These are phyloP conservation scores for Cheilosia vernalis DNA, from an alignment of 2,888 invertebrate genomes.

Conservation along the genomic window DNA sequence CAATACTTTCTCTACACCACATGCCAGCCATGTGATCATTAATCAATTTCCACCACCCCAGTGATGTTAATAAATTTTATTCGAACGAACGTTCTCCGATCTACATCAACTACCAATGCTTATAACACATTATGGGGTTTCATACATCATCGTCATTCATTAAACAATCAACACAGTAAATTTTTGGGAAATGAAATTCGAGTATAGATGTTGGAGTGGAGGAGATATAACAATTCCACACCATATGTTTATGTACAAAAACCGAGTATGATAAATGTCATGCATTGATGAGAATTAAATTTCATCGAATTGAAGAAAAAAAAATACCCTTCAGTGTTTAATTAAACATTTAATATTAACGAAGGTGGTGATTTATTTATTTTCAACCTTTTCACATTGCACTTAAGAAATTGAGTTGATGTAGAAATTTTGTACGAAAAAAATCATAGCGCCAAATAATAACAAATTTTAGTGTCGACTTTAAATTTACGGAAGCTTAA, in stretches of 20 bases:
- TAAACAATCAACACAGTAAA: slow-evolving; percentile 62
- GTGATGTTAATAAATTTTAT: slow-evolving; percentile 55
- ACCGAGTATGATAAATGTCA: slow-evolving; percentile 11
- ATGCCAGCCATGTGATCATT: slow-evolving; percentile 44
- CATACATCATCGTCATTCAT: slow-evolving; percentile 59
- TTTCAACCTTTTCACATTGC: no score
- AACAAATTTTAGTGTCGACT: no score
- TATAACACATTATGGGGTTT: slow-evolving; percentile 48
- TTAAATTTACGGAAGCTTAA: no score
- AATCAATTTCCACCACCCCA: slow-evolving; percentile 51
- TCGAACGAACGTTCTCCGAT: slow-evolving; percentile 40
- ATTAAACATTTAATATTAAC: background rate
- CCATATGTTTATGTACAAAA: slow-evolving; percentile 5
- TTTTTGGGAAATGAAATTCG: slow-evolving; percentile 43
- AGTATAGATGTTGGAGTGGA: slow-evolving; percentile 18
- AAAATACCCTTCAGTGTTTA: background rate
- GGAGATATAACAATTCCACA: background rate
- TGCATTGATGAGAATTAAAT: background rate
- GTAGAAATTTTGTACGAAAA: no score
- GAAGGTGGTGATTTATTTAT: background rate
- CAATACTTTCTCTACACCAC: slow-evolving; percentile 7
- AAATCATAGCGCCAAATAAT: no score
- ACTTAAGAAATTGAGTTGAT: no score
- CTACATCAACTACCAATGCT: slow-evolving; percentile 30
- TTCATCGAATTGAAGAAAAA: slow-evolving; percentile 1